Percentiles rank a stretch among this genome's conserved stretches.
These are phyloP conservation scores for Conchocele bisecta DNA, from an alignment of 2,888 invertebrate genomes.

Conservation along the genomic window DNA sequence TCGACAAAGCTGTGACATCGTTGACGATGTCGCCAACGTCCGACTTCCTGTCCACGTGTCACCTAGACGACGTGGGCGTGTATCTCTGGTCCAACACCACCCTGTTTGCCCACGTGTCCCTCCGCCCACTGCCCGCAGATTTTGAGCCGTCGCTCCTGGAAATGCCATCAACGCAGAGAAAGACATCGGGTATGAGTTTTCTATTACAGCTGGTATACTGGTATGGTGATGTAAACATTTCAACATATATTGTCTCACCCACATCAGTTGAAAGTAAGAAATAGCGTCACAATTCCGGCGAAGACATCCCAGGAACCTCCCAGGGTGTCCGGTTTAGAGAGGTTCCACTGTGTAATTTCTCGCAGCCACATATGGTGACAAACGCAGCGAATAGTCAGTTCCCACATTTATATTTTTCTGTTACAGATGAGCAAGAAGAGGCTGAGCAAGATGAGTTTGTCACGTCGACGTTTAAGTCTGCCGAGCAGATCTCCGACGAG, in stretches of 20 bases:
- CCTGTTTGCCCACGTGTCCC: slow-evolving; percentile 90
- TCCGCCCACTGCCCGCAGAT: slow-evolving; percentile 85
- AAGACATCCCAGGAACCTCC: no score
- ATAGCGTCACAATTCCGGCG: no score
- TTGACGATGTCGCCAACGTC: slow-evolving; percentile 95
- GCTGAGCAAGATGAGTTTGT: slow-evolving; percentile 64
- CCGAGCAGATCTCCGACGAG: slow-evolving; percentile 89
- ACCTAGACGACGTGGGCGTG: slow-evolving; percentile 93
- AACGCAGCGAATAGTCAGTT: no score
- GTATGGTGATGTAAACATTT: no score
- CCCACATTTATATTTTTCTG: no score
- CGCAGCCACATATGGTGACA: no score
- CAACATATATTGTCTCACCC: no score
- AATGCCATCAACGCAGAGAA: slow-evolving; percentile 71
- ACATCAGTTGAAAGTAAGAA: no score
- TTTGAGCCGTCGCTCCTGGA: slow-evolving; percentile 80
- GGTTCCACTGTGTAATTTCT: no score
- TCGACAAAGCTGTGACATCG: slow-evolving; percentile 92
- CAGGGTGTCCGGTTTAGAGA: no score
- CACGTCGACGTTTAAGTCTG: slow-evolving; percentile 86
- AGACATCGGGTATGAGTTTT: slow-evolving; percentile 54
- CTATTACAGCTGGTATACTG: no score
- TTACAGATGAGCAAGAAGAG: slow-evolving; percentile 18
- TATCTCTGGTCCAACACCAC: slow-evolving; percentile 97
- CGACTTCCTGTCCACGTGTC: slow-evolving; percentile 94